Conservation (phyloP, 1,140 invertebrate genomes). For the Myzus persicae region DNA sequence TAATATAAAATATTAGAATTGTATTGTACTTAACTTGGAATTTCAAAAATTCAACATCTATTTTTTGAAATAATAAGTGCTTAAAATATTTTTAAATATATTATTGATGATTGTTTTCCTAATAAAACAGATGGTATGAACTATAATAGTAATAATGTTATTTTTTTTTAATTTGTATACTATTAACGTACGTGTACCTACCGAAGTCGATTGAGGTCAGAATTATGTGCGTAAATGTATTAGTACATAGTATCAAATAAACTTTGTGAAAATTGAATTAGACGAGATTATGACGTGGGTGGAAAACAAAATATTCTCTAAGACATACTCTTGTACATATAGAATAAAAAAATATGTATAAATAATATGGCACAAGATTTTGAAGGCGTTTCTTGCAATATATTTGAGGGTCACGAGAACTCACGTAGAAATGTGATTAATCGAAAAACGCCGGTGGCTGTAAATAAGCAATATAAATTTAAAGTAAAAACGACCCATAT, state of each 20-base stretch:
- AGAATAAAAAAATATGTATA: not conserved
- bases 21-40: not conserved
- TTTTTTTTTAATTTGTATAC: not conserved
- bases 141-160: not conserved
- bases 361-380: not conserved
- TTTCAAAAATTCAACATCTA: not conserved
- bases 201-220: not conserved
- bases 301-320: not conserved
- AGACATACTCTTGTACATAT: not conserved
- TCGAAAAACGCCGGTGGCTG: not conserved
- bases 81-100: not conserved
- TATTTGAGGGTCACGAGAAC: not conserved
- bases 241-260: not conserved
- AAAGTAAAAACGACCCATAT: not conserved
- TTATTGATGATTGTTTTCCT: no score
- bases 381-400: not conserved
- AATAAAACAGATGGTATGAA: not conserved
- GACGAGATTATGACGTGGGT: not conserved
- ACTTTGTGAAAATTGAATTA: not conserved
- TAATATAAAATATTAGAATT: not conserved
- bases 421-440: not conserved
- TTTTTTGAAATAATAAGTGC: not conserved
- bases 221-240: not conserved
- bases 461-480: not conserved
- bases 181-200: not conserved